These are phyloP conservation scores for Alloscopus bannaensis DNA, from an alignment of 2,888 invertebrate species.

Conservation along the genomic window DNA sequence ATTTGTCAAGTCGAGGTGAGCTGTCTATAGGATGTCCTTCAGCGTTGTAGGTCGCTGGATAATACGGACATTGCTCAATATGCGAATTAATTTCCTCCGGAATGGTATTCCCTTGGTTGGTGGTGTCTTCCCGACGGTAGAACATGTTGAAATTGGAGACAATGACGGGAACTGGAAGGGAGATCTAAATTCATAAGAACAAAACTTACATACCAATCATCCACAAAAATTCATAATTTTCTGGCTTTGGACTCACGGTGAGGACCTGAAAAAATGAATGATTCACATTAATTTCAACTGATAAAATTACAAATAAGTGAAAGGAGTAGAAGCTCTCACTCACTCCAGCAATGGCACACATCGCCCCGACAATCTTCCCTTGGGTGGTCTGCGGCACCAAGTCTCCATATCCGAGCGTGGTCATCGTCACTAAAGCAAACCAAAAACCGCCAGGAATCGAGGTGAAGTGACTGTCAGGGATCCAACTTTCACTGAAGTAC, in stretches of 20 bases:
- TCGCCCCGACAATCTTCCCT: constrained; percentile 90
- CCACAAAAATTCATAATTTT: too few relatives aligned
- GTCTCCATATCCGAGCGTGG: constrained; percentile 98
- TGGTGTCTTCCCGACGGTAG: constrained; percentile 60
- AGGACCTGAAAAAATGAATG: too few relatives aligned
- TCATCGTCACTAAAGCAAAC: constrained; percentile 94
- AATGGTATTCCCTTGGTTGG: too few relatives aligned
- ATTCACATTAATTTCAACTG: too few relatives aligned
- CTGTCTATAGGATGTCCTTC: constrained; percentile 23
- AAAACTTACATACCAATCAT: too few relatives aligned
- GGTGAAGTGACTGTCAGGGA: constrained; percentile 22
- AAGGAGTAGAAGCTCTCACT: too few relatives aligned
- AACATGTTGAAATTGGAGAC: constrained; percentile 65
- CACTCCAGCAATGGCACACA: constrained; percentile 99
- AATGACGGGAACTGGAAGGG: constrained; percentile 63
- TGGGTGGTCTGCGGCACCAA: constrained; percentile 99
- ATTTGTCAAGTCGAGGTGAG: not conserved
- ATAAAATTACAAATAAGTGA: too few relatives aligned
- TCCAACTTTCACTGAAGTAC: constrained; percentile 55
- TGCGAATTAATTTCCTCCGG: too few relatives aligned
- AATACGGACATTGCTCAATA: constrained; percentile 52
- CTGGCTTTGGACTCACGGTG: too few relatives aligned
- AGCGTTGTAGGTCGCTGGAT: constrained; percentile 29
- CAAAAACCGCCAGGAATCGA: constrained; percentile 65
- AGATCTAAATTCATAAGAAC: too few relatives aligned